Evolutionary conservation across 2,113 vertebrate genomes (phyloP).

Genomic region (Rhombomys opimus): DNA sequence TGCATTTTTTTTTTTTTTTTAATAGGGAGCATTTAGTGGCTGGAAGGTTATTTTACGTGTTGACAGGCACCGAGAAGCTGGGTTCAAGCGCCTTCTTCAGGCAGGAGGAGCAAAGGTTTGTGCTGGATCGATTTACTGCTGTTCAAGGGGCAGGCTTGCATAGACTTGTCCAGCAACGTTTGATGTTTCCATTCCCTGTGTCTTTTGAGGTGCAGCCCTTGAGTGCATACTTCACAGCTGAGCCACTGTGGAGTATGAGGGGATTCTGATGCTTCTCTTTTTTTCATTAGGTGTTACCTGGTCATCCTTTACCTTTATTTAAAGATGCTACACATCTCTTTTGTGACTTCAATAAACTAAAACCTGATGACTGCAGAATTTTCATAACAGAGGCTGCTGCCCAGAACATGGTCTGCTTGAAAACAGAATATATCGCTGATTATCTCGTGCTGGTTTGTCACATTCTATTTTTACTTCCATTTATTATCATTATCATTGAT

Average conservation of each 20-base stretch:
- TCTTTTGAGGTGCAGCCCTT: not conserved
- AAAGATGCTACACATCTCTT: slow-evolving; percentile 95
- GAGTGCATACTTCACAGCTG: not conserved
- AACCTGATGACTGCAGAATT: slow-evolving; percentile 89
- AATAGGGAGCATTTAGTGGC: slow-evolving; percentile 97
- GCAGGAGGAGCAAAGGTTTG: slow-evolving; percentile 96
- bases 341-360: slow-evolving; percentile 94
- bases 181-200: not conserved
- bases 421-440: slow-evolving; percentile 97
- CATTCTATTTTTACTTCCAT: not conserved
- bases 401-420: slow-evolving; percentile 93
- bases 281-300: slow-evolving; percentile 90
- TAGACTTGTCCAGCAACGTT: not conserved
- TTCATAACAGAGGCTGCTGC: slow-evolving; percentile 89
- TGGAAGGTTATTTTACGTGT: slow-evolving; percentile 98
- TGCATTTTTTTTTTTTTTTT: slow-evolving; percentile 32
- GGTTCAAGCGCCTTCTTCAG: slow-evolving; percentile 96
- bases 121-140: not conserved
- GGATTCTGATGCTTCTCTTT: not conserved
- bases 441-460: slow-evolving; percentile 95
- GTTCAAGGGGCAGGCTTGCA: not conserved
- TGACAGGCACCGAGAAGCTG: slow-evolving; percentile 94
- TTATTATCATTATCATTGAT: not conserved
- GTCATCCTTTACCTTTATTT: slow-evolving; percentile 89
- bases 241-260: not conserved